Evolutionary conservation across 2,797 vertebrate genomes (phyloP), one percentile per base, ranked within the genome.

Genomic region (Cryptoprocta ferox): DNA sequence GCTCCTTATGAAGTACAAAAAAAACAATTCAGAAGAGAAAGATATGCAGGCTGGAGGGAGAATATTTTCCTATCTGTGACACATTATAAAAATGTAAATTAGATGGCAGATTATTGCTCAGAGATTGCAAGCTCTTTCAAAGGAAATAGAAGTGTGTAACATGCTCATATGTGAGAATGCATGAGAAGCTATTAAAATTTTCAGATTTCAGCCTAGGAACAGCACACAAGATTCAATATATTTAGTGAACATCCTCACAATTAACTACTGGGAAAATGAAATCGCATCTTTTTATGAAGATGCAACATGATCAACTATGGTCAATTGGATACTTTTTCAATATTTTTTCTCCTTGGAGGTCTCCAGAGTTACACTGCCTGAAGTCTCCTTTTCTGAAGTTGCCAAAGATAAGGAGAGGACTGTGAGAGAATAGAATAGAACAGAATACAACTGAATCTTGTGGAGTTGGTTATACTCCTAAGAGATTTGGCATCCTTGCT

Each of bases 51-150:
- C 15, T 89, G 76, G 21, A 95, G 32, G 32, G 21, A 80, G 35
- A 90, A 71, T 92, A 89, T 89, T 89, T 97, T 92, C 30, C 37
- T 84, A 24, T 89, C 19, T 92, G 26, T 92, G 89, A 92, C 37
- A 88, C 32, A 70, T 94, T 94, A 95, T 94, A 80, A 96, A 96
- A 94, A 84, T 92, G 65, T 87, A 97, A 92, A 96, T 94, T 84
- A 92, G 28, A 76, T 65, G 26, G 3, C 75, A 97, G 59, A 92
- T 90, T 87, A 95, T 75, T 73, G 16, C n/a, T 85, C 12, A 85
- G 70, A 95, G 10, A 83, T 88, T 93, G 28, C 11, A 92, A 79
- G 42, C 4, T 94, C 56, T 89, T 89, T 89, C 24, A 86, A 65
- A 88, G 81, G 35, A 95, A 93, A 92, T 76, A 65, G 59, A 96